Percentiles rank a stretch among this genome's conserved stretches.
Evolutionary conservation across 2,797 vertebrate species (phyloP).

Genomic region (Champsocephalus esox): DNA sequence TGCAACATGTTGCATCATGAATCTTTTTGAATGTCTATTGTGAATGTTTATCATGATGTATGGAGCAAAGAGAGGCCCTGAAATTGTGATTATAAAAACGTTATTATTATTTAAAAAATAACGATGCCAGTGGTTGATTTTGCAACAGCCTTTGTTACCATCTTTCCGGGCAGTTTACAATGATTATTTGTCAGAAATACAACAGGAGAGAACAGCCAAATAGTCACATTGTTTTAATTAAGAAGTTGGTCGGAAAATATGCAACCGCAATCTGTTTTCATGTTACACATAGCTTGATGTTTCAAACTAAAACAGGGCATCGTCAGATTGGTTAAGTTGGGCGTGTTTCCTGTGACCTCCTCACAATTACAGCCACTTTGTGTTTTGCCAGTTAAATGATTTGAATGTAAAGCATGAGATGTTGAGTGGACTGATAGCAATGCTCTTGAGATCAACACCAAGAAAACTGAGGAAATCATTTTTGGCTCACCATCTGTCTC

Average conservation of each 20-base stretch:
- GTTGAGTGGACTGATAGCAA: too few relatives aligned
- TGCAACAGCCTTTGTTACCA: neutral
- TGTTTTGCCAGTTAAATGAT: neutral
- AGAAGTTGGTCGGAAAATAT: neutral
- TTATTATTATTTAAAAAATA: too few relatives aligned
- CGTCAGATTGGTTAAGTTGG: neutral
- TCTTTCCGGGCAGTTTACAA: neutral
- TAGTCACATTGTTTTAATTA: neutral
- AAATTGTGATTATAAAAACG: neutral
- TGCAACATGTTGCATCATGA: neutral
- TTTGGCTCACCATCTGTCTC: too few relatives aligned
- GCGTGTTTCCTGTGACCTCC: neutral
- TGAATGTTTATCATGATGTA: slow-evolving; percentile 11
- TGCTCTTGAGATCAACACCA: too few relatives aligned
- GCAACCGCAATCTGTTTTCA: neutral
- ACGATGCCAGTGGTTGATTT: neutral
- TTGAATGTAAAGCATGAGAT: neutral
- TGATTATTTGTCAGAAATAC: neutral
- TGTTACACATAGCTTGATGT: neutral
- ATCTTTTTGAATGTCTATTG: neutral
- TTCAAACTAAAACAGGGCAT: neutral
- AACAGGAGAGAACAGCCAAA: neutral
- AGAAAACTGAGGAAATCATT: too few relatives aligned
- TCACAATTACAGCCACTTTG: too few relatives aligned
- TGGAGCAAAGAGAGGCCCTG: neutral